Evolutionary conservation across 2,888 invertebrate species (phyloP), one percentile per base, ranked within the genome.

Genomic region (Ochropleura leucogaster): DNA sequence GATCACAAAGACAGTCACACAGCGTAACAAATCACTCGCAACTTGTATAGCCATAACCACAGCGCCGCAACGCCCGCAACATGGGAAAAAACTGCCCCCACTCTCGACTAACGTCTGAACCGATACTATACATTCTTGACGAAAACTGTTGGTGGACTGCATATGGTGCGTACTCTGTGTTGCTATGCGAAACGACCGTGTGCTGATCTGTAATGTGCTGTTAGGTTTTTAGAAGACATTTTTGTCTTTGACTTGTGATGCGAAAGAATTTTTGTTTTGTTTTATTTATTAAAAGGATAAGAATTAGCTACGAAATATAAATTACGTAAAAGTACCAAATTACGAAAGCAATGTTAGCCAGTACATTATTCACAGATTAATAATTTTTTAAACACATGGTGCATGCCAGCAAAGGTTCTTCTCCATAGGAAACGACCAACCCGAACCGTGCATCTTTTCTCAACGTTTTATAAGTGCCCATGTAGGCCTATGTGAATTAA

Each of bases 51-150:
- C 87, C 89, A 85, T 89, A 89, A 83, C 68, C 47, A 84, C 79
- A 74, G 72, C 79, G 77, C 68, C 51, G 85, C 79, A 77, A 71
- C 80, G 77, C 87, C 68, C 51, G 85, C 79, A 77, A 71, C 80
- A 79, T 88, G 88, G 85, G 88, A 89, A 89, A 89, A 89, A 89
- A 88, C 72, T 78, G 75, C 65, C 72, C 6, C 82, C 67, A 80
- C 82, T 72, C 80, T 83, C 79, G 82, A 87, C 85, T 87, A 80
- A 86, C 80, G 85, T 81, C 82, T 84, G 80, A 80, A 84, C 71
- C 79, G 82, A 87, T 89, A 88, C 83, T 79, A 85, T 82, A 83
- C 86, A 89, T 91, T 88, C 88, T 89, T 84, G 74, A 84, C 89
- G 83, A 90, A 91, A 90, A 88, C 84, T 77, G 80, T 74, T 69